phyloP scores from a whole-genome alignment of 1,140 invertebrate species.

The Drosophila sp. region DNA sequence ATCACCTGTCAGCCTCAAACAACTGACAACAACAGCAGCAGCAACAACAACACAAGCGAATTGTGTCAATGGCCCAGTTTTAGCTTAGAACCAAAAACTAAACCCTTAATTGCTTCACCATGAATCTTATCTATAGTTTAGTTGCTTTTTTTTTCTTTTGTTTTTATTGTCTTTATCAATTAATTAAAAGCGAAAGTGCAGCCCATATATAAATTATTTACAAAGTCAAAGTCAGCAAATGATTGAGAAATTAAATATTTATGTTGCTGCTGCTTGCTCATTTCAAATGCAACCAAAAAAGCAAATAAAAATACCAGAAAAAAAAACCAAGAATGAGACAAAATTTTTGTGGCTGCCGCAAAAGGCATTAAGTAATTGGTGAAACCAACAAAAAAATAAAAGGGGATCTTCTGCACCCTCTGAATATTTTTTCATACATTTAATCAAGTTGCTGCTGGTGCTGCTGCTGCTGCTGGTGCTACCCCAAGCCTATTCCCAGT shows the following conservation, averaged over 20 bases:
- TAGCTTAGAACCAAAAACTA: slow-evolving; percentile 38
- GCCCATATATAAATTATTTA: slow-evolving; percentile 2
- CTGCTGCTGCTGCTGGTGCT: neutral
- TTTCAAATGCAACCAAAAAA: slow-evolving; percentile 66
- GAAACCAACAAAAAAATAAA: slow-evolving; percentile 19
- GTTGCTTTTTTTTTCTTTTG: slow-evolving; percentile 35
- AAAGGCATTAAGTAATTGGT: slow-evolving; percentile 67
- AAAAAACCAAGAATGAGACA: neutral
- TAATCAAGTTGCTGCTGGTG: slow-evolving; percentile 46
- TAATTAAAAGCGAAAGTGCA: slow-evolving; percentile 71
- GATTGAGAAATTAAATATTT: slow-evolving; percentile 63
- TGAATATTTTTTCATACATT: slow-evolving; percentile 38
- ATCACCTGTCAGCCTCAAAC: slow-evolving; percentile 23
- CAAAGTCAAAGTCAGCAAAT: slow-evolving; percentile 22
- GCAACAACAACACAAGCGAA: slow-evolving; percentile 8
- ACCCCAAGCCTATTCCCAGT: slow-evolving; percentile 14
- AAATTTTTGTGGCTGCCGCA: slow-evolving; percentile 68
- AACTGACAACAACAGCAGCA: slow-evolving; percentile 21
- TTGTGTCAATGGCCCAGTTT: slow-evolving; percentile 14
- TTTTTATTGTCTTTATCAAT: slow-evolving; percentile 51
- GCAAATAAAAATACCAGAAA: neutral
- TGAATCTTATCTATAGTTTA: slow-evolving; percentile 61
- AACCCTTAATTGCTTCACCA: slow-evolving; percentile 24
- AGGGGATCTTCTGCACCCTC: slow-evolving; percentile 40
- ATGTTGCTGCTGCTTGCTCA: slow-evolving; percentile 49